Evolutionary conservation across 2,113 vertebrate genomes (phyloP).

Genomic region (Semicossyphus pulcher): DNA sequence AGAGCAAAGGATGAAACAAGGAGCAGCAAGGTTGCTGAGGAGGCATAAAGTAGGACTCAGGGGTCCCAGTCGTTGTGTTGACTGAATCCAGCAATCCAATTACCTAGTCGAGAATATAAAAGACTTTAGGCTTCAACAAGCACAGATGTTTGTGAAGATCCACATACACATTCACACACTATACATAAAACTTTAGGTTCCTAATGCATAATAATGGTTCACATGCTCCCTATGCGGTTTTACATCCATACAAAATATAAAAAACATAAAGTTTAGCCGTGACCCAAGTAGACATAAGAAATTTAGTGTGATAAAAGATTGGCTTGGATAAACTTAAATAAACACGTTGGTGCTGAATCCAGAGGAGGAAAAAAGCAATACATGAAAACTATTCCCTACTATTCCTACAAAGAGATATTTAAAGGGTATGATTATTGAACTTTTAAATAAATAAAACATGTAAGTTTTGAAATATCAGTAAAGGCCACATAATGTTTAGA

Average conservation of each 20-base stretch:
- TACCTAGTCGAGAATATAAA: conserved; percentile 73
- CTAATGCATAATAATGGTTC: conserved; percentile 41
- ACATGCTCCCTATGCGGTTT: conserved; percentile 54
- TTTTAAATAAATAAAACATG: too few relatives aligned
- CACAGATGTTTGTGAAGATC: conserved; percentile 59
- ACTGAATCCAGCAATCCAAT: conserved; percentile 81
- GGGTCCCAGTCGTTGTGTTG: conserved; percentile 61
- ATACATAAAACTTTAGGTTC: conserved; percentile 70
- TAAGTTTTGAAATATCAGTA: too few relatives aligned
- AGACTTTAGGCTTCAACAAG: conserved; percentile 69
- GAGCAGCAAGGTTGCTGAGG: conserved; percentile 70
- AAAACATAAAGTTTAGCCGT: conserved; percentile 34
- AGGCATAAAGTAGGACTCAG: conserved; percentile 76
- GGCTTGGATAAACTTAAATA: conserved; percentile 26
- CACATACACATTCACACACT: conserved; percentile 20
- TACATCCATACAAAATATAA: conserved; percentile 49
- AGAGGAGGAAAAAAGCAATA: conserved; percentile 1
- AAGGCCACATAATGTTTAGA: too few relatives aligned
- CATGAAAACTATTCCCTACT: conserved; percentile 2
- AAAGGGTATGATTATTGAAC: background rate
- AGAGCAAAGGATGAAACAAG: conserved; percentile 62
- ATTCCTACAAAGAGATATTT: background rate
- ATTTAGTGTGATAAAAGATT: conserved; percentile 43
- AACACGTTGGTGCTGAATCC: conserved; percentile 21
- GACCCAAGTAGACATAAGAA: conserved; percentile 11